These are phyloP conservation scores for Crenuchus spilurus DNA, from an alignment of 2,797 vertebrate genomes.

Conservation along the genomic window DNA sequence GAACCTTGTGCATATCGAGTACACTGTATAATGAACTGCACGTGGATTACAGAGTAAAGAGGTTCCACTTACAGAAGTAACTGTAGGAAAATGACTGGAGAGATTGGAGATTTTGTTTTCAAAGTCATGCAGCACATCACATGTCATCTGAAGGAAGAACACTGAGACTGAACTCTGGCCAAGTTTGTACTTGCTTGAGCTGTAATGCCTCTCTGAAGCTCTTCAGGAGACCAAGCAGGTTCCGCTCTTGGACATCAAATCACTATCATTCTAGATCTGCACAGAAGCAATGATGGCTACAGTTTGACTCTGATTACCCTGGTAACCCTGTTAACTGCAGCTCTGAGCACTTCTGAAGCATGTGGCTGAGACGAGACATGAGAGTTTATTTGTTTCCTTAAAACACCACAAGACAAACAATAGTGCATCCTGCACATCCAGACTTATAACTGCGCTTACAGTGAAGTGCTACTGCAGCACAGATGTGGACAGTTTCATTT, in stretches of 20 bases:
- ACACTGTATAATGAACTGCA: neutral
- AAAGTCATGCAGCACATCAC: neutral
- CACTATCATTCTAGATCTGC: neutral
- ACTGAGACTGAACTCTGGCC: neutral
- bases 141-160: neutral
- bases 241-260: neutral
- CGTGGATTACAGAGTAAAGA: neutral
- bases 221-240: neutral
- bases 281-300: neutral
- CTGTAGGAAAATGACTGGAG: neutral
- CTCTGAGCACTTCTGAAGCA: neutral
- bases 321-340: too few relatives aligned
- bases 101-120: constrained; percentile 1
- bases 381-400: neutral
- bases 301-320: neutral
- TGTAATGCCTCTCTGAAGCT: neutral
- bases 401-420: neutral
- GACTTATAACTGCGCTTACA: neutral
- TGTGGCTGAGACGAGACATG: neutral
- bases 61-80: neutral
- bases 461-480: neutral
- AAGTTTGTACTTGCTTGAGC: neutral
- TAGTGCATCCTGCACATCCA: neutral
- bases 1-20: neutral
- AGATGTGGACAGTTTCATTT: too few relatives aligned